Conservation (phyloP, 2,797 vertebrate genomes). For the Eurystomus glaucurus region DNA sequence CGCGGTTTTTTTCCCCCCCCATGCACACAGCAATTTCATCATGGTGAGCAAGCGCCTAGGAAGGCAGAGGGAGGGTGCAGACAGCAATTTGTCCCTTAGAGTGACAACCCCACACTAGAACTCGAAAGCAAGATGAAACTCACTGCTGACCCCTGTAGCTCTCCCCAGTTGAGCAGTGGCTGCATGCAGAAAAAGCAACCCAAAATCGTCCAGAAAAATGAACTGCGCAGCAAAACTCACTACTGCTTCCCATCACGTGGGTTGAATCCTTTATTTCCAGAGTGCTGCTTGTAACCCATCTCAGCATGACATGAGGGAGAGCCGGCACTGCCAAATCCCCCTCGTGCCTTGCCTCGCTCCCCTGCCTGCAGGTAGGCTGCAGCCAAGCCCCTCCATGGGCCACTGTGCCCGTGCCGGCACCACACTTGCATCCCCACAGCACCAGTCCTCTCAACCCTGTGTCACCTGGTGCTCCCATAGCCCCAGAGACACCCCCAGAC, state of each 20-base stretch:
- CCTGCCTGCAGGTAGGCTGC: not conserved
- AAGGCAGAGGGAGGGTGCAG: not conserved
- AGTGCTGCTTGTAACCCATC: not conserved
- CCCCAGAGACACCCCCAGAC: not conserved
- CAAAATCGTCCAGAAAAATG: rapidly evolving
- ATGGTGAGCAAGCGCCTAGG: rapidly evolving
- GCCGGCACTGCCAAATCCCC: rapidly evolving
- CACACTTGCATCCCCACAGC: not conserved
- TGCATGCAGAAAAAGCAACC: rapidly evolving
- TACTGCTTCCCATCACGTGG: rapidly evolving
- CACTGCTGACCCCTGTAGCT: not conserved
- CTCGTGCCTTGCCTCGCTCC: too few relatives aligned
- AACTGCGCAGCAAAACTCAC: not conserved
- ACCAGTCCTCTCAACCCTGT: not conserved
- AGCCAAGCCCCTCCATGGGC: not conserved
- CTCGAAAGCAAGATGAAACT: not conserved
- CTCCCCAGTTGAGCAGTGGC: not conserved
- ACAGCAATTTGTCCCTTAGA: not conserved
- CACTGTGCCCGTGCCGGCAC: rapidly evolving
- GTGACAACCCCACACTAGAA: not conserved
- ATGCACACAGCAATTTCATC: rapidly evolving
- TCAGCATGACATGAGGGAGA: rapidly evolving
- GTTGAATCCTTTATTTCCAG: not conserved
- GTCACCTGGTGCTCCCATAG: rapidly evolving
- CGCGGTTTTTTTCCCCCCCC: too few relatives aligned